Base-by-base conservation (phyloP, 2,113 vertebrate genomes). In the Climacteris rufus region DNA sequence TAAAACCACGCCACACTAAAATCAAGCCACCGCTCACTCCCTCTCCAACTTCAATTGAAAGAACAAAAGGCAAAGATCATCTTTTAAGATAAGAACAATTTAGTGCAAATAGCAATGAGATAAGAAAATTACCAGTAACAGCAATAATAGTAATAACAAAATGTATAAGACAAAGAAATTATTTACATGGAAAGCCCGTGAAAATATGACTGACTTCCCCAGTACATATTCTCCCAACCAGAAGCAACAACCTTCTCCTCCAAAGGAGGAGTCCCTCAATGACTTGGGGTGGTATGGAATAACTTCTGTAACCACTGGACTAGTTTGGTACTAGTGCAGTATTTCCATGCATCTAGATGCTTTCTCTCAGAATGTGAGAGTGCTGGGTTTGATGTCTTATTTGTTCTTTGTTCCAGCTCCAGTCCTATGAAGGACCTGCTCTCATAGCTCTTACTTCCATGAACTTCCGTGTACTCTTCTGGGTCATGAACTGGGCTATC, bases 181-280 rank as follows among this genome's bases (percentile, higher is more conserved):
- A 14, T 12, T 45, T 30, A 8, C 7, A 11, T 2, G 3, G 13
- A n/a, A 59, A 60, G 5, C 59, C 52, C 0, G 0, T 21, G 15
- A 45, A 28, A 53, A 45, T 53, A 9, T 8, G 45, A 22, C 22
- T 0, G 2, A 25, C 24, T 59, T 59, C 13, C 13, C 31, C 37
- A 52, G 7, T 15, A 28, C 0, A 0, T 59, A 57, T 59, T 59
- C 13, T 44, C 23, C 27, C 44, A 19, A 59, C 11, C 2, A 37
- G 6, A 53, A 66, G n/a, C 9, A 45, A 14, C 0, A 0, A 1
- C 5, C 28, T 59, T 39, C 18, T 81, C 33, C 37, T 50, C 15
- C 0, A 0, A 52, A 74, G 23, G 9, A 23, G 66, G 4, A 45
- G 13, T 3, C 28, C 3, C 39, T 53, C 47, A 40, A 22, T 52